Evolutionary conservation across 1,140 invertebrate species (phyloP).

Genomic region (Planococcus citri): DNA sequence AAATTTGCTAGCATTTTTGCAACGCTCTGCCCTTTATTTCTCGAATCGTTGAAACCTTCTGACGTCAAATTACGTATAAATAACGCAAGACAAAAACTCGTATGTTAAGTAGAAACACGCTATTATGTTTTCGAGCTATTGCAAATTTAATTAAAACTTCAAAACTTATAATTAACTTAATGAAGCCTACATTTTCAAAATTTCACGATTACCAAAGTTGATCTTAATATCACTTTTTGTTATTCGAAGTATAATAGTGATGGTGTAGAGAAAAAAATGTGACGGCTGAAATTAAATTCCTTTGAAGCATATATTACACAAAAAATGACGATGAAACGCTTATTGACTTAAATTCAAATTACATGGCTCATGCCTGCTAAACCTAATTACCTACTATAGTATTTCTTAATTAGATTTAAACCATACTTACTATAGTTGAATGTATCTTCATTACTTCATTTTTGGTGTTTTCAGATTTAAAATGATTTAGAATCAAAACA

Average conservation of each 20-base stretch:
- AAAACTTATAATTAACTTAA: constrained; percentile 8
- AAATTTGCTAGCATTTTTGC: background rate
- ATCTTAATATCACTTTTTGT: background rate
- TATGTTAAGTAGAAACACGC: background rate
- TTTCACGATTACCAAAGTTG: background rate
- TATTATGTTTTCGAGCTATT: constrained; percentile 7
- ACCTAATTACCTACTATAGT: too few species aligned
- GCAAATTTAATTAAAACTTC: constrained; percentile 8
- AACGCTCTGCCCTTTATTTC: background rate
- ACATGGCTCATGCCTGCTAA: too few species aligned
- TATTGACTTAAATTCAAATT: too few species aligned
- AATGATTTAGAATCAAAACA: too few species aligned
- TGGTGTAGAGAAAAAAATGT: background rate
- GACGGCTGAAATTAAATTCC: background rate
- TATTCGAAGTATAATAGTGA: background rate
- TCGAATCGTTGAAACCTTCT: background rate
- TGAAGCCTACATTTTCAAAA: constrained; percentile 7
- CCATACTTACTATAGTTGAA: too few species aligned
- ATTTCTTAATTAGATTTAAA: too few species aligned
- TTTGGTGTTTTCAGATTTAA: too few species aligned
- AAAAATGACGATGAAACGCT: background rate
- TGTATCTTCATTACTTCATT: too few species aligned
- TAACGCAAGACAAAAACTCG: background rate
- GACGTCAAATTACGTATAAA: constrained; percentile 7
- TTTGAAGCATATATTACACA: background rate